Percentiles rank a stretch among this genome's conserved stretches.
phyloP scores from a whole-genome alignment of 2,888 invertebrate species.

The Toxonevra muliebris region DNA sequence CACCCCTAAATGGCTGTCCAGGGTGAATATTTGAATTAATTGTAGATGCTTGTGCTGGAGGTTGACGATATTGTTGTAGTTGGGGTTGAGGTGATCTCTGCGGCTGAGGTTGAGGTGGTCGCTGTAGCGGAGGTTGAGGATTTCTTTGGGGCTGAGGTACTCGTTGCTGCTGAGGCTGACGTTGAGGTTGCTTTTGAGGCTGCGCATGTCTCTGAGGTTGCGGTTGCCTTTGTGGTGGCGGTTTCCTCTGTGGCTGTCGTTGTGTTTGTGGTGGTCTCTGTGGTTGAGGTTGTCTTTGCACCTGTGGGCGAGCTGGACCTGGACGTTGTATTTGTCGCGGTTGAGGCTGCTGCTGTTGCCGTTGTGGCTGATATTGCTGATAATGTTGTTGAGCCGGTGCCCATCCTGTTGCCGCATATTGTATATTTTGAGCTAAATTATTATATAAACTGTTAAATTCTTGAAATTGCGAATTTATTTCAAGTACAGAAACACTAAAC shows the following conservation, averaged over 20 bases:
- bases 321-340: too few species aligned
- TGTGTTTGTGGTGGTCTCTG: neutral
- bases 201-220: neutral
- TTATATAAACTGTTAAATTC: too few species aligned
- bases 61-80: neutral
- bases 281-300: neutral
- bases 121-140: neutral
- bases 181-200: too few species aligned
- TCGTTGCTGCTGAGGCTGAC: neutral
- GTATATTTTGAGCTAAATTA: too few species aligned
- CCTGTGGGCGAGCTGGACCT: neutral
- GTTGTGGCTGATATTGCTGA: neutral
- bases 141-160: neutral
- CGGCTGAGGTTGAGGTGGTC: neutral
- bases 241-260: neutral
- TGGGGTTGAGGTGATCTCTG: neutral
- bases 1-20: slow-evolving; percentile 8
- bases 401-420: neutral
- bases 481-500: too few species aligned
- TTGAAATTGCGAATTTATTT: too few species aligned
- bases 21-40: neutral
- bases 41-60: neutral
- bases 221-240: neutral
- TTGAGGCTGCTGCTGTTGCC: neutral
- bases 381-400: neutral